Base-by-base conservation (phyloP, 1,140 invertebrate genomes). In the Dendroctonus ponderosae region DNA sequence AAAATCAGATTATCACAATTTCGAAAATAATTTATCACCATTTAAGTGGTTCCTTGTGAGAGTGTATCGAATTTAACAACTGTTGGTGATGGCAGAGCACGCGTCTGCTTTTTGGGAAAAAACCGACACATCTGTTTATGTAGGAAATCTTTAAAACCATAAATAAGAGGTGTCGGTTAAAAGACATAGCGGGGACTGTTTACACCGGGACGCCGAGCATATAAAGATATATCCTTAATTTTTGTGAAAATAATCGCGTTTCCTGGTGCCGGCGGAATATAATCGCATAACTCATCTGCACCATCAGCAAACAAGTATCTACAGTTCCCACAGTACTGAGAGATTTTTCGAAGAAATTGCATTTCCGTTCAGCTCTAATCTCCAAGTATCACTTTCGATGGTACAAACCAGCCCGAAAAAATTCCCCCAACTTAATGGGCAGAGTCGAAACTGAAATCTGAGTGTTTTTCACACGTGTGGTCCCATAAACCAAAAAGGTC, bases 21-120 rank as follows among this genome's bases (percentile, higher is more conserved):
- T 52, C 38, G 50, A 26, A 52, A 52, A 52, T 52, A 52, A 52
- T 52, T 26, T 52, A 52, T 52, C 50, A 52, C 50, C 50, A 46
- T 52, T 52, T 26, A 14, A 52, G 50, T 52, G 50, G 50, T 52
- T 52, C 15, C 50, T 26, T 26, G 26, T 26, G 26, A 52, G 50
- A 52, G 37, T 52, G 50, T 50, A 50, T 62, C 50, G 46, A 38
- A 38, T 43, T 49, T 41, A 14, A 41, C 42, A 41, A 8, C 38
- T 11, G 56, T 58, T 58, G 9, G 26, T 15, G n/a, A 53, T 15
- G n/a, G 14, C 5, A 5, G 51, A 26, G 51, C 38, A 53, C 38
- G 51, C n/a, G 38, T 6, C 14, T 53, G n/a, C 11, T 53, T 53
- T 53, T 53, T n/a, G n/a, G 26, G 26, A 3, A 26, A 26, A 26